Conservation (phyloP, 2,888 invertebrate species). For the Exephanes ischioxanthus region DNA sequence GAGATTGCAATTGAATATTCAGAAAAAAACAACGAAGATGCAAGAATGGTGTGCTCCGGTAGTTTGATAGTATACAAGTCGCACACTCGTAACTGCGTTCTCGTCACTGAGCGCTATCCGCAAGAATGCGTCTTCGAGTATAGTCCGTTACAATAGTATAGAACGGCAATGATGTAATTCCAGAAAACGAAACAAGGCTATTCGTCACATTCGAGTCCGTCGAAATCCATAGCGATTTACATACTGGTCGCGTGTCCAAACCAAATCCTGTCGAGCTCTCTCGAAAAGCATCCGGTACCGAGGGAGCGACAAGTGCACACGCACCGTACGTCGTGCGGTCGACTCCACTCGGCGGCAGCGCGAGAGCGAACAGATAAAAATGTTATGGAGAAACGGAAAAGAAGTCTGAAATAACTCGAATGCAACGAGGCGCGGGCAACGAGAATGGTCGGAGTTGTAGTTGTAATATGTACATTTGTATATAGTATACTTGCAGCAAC, state of each 20-base stretch:
- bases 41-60: no score
- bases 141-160: no score
- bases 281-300: not conserved
- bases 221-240: not conserved
- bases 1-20: no score
- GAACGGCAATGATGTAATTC: no score
- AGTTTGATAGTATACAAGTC: no score
- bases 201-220: not conserved
- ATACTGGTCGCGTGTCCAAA: not conserved
- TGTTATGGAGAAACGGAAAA: not conserved
- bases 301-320: conserved; percentile 4
- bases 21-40: no score
- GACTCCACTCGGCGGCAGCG: not conserved
- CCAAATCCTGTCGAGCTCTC: not conserved
- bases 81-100: no score
- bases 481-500: not conserved
- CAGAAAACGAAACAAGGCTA: not conserved
- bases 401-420: conserved; percentile 19
- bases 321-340: not conserved
- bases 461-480: not conserved
- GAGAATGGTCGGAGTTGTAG: not conserved
- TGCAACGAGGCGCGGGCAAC: conserved; percentile 14
- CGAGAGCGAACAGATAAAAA: conserved; percentile 6
- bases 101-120: no score
- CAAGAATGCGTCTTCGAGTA: no score